Percentiles rank a stretch among this genome's conserved stretches.
These are phyloP conservation scores for Drosophila nigritarsus DNA, from an alignment of 2,888 invertebrate genomes.

Conservation along the genomic window DNA sequence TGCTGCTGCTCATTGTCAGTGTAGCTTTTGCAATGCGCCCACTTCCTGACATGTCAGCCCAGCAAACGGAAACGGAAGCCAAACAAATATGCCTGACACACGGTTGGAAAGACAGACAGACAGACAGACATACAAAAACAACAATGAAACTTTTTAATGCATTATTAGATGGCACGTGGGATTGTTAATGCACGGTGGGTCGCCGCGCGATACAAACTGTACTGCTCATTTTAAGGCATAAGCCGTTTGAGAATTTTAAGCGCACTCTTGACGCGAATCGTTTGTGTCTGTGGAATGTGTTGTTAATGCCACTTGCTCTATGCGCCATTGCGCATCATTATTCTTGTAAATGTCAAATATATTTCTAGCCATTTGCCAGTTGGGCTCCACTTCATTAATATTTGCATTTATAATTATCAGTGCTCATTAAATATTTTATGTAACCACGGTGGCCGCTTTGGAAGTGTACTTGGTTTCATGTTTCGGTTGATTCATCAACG, in stretches of 20 bases:
- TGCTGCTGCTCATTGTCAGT: constrained; percentile 8
- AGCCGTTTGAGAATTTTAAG: constrained; percentile 6
- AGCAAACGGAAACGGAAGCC: constrained; percentile 70
- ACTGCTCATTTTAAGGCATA: neutral
- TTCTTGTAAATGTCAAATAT: neutral
- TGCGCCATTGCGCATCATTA: neutral
- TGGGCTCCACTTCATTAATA: neutral
- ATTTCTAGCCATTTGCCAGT: neutral
- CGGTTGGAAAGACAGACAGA: constrained; percentile 37
- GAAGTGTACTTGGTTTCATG: constrained; percentile 8
- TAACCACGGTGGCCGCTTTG: constrained; percentile 34
- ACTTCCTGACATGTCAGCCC: constrained; percentile 54
- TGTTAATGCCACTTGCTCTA: neutral
- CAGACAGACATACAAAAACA: constrained; percentile 14
- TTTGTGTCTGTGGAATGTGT: neutral
- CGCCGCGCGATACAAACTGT: constrained; percentile 5
- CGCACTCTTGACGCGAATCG: neutral
- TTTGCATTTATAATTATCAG: constrained; percentile 8
- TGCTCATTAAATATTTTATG: constrained; percentile 9
- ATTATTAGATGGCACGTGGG: constrained; percentile 53
- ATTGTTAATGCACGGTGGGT: constrained; percentile 45
- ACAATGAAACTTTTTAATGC: constrained; percentile 75
- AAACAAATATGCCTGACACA: constrained; percentile 74
- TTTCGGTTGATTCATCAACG: constrained; percentile 42
- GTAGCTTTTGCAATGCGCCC: constrained; percentile 60